Evolutionary conservation across 2,113 vertebrate genomes (phyloP), one percentile per base, ranked within the genome.

Genomic region (Cebus imitator): DNA sequence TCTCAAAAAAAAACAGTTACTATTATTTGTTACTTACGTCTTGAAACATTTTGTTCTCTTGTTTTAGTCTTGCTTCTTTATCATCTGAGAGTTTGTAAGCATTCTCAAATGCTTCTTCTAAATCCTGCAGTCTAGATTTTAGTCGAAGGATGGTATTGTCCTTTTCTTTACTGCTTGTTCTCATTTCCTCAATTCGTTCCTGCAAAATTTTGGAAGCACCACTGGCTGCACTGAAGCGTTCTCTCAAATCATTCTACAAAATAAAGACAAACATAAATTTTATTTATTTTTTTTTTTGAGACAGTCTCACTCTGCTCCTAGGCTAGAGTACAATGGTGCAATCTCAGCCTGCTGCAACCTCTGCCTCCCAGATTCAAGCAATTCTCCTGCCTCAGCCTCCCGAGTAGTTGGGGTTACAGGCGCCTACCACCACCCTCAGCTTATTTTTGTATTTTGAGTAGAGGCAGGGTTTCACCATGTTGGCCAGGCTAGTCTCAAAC

Each of bases 41-140:
- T 96, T 99, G 99, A 98, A 99, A 99, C 99, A 99, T 99, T 96
- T 98, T 99, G 98, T 99, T 99, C 98, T 99, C 99, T 52, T 99
- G 98, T 93, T 99, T 99, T 7, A 99, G 98, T 92, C 98, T 98
- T 0, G 98, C 98, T 86, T 99, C 99, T 97, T 99, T 99, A 73
- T 99, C 99, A 57, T 99, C 99, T 0, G 99, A 98, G n/a, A 99
- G 98, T 93, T 98, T 99, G 97, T 99, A 98, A 78, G 99, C 98
- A 27, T 98, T 99, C 91, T 99, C 99, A 84, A 99, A 98, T 0
- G 98, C 99, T 83, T 99, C 99, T 98, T 99, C 99, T 68, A 99
- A 98, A 89, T 99, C 99, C 78, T 92, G 98, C 8, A 99, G 98
- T 35, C 98, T 98, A 1, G 97, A 98, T 92, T 98, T 99, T 9